A percentile compares a stretch with the other conserved stretches of the same genome.
These are phyloP conservation scores for Yasuhikotakia modesta DNA, from an alignment of 2,797 vertebrate species.

Conservation along the genomic window DNA sequence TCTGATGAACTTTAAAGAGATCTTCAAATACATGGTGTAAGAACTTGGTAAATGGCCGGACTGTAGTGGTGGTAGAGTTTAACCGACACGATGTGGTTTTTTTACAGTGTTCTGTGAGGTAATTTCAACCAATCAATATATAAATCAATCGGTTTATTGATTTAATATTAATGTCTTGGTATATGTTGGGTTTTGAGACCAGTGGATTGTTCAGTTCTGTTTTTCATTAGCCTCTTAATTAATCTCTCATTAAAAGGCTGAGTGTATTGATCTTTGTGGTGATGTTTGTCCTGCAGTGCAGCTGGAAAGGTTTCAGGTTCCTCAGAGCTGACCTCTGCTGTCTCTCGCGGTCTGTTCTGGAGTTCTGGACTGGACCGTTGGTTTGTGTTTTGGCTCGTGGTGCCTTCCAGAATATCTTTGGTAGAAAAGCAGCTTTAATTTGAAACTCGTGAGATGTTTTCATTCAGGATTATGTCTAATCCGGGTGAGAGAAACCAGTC, in stretches of 20 bases:
- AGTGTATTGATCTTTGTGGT: constrained; percentile 53
- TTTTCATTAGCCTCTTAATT: constrained; percentile 56
- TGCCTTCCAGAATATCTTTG: constrained; percentile 1
- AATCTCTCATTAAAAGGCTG: constrained; percentile 57
- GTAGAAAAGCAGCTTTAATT: constrained; percentile 31
- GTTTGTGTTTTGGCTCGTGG: constrained; percentile 30
- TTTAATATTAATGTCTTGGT: constrained; percentile 11
- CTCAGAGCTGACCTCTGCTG: constrained; percentile 40
- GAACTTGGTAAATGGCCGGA: background rate
- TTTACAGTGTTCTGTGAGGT: background rate
- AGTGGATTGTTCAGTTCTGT: constrained; percentile 24
- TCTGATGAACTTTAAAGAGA: constrained; percentile 8
- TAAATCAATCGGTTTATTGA: background rate
- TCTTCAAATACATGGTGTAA: constrained; percentile 16
- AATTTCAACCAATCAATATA: constrained; percentile 5
- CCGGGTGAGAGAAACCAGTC: constrained; percentile 8
- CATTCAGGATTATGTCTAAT: constrained; percentile 38
- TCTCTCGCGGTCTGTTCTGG: constrained; percentile 27
- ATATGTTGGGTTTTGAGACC: constrained; percentile 12
- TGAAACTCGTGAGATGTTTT: constrained; percentile 9
- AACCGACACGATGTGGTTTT: background rate
- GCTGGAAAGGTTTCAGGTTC: constrained; percentile 31
- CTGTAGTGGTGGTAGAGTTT: background rate
- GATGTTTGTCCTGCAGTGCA: constrained; percentile 33
- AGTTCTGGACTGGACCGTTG: constrained; percentile 25